A percentile compares a stretch with the other conserved stretches of the same genome.
Evolutionary conservation across 2,888 invertebrate genomes (phyloP).

Genomic region (Megastigmus dorsalis): DNA sequence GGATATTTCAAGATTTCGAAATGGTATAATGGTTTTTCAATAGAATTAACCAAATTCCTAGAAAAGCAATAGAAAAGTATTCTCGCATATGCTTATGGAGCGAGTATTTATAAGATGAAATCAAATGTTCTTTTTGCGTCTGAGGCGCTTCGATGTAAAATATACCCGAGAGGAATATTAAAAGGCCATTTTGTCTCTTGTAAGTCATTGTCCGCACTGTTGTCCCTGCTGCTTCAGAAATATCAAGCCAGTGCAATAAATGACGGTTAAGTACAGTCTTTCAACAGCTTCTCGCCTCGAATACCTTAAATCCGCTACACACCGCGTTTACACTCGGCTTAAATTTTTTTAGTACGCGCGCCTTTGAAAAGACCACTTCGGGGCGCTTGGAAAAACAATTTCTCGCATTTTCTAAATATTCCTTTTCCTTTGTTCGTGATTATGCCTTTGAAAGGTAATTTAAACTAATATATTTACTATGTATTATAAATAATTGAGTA

Average conservation of each 20-base stretch:
- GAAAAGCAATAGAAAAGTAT: too few relatives aligned
- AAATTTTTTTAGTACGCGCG: not conserved
- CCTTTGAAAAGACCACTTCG: too few relatives aligned
- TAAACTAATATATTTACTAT: too few relatives aligned
- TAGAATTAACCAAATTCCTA: too few relatives aligned
- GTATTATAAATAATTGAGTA: too few relatives aligned
- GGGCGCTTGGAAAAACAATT: too few relatives aligned
- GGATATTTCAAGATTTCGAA: too few relatives aligned
- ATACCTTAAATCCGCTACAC: conserved; percentile 1
- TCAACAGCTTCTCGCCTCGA: conserved; percentile 13
- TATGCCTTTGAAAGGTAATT: too few relatives aligned
- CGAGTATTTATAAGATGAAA: conserved; percentile 53
- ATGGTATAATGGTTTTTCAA: too few relatives aligned
- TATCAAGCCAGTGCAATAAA: conserved; percentile 22
- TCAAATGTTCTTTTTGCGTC: conserved; percentile 53
- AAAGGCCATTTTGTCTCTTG: conserved; percentile 47
- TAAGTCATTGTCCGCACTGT: conserved; percentile 44
- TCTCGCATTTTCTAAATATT: too few relatives aligned
- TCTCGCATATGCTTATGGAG: not conserved
- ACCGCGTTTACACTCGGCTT: not conserved
- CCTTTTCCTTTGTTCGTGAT: too few relatives aligned
- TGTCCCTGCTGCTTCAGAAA: conserved; percentile 34
- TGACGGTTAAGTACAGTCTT: conserved; percentile 18
- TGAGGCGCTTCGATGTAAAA: conserved; percentile 52
- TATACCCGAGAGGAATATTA: conserved; percentile 54